These are phyloP conservation scores for Nyctibius bracteatus DNA, from an alignment of 2,113 vertebrate species.

Conservation along the genomic window DNA sequence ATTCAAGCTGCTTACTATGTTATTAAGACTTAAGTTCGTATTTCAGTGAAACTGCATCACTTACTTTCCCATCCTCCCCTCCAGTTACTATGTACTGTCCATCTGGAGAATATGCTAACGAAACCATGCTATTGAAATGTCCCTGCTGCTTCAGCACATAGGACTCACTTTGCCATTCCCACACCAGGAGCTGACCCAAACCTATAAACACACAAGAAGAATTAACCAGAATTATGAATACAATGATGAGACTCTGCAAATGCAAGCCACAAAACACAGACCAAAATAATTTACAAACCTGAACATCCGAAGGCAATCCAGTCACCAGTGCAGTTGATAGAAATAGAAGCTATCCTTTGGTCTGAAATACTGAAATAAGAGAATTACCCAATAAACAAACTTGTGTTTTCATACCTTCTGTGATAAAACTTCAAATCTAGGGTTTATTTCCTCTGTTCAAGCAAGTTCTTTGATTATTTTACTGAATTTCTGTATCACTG, in stretches of 20 bases:
- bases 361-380: slow-evolving; percentile 85
- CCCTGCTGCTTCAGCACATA: slow-evolving; percentile 97
- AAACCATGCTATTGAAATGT: slow-evolving; percentile 95
- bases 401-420: not conserved
- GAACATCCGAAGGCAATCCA: slow-evolving; percentile 96
- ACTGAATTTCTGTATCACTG: not conserved
- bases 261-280: not conserved
- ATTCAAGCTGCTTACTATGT: not conserved
- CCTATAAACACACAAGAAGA: slow-evolving; percentile 65
- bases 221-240: not conserved
- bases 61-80: slow-evolving; percentile 93
- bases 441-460: not conserved
- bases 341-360: slow-evolving; percentile 84
- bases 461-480: not conserved
- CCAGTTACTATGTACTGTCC: slow-evolving; percentile 92
- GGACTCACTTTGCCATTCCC: slow-evolving; percentile 99
- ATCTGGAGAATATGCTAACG: slow-evolving; percentile 90
- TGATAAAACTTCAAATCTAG: not conserved
- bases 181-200: slow-evolving; percentile 93
- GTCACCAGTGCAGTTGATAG: slow-evolving; percentile 88
- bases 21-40: not conserved
- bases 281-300: slow-evolving; percentile 66
- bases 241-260: not conserved
- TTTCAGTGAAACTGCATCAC: not conserved
- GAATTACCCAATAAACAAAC: not conserved